Evolutionary conservation across 2,797 vertebrate genomes (phyloP).

Genomic region (Alfaro cultratus): DNA sequence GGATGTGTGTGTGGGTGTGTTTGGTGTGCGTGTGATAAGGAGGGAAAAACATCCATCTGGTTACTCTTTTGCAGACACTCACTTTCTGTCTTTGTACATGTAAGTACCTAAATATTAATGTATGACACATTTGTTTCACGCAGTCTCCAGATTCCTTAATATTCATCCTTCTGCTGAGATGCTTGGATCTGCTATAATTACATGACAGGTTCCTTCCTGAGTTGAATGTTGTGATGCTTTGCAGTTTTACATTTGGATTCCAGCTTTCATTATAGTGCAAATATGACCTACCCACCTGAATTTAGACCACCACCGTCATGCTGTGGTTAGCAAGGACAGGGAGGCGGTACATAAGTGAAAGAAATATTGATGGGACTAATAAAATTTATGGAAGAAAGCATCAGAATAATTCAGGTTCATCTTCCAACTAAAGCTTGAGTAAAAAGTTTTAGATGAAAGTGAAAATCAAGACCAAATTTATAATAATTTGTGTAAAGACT

Average conservation of each 20-base stretch:
- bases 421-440: neutral
- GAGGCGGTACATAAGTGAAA: neutral
- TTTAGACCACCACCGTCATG: neutral
- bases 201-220: conserved; percentile 9
- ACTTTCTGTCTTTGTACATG: conserved; percentile 14
- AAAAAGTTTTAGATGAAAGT: neutral
- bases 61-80: conserved; percentile 20
- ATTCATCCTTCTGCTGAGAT: neutral
- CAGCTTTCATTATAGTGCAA: neutral
- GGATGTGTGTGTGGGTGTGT: conserved; percentile 9
- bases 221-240: neutral
- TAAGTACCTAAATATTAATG: conserved; percentile 2
- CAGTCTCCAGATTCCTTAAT: conserved; percentile 1
- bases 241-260: neutral
- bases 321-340: neutral
- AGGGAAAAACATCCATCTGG: conserved; percentile 26
- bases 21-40: conserved; percentile 8
- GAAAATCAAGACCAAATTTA: neutral
- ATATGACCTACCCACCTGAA: neutral
- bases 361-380: no score
- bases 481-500: neutral
- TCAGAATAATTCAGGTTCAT: neutral
- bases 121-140: neutral
- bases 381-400: neutral
- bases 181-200: conserved; percentile 12